These are phyloP conservation scores for Paramacrobiotus metropolitanus DNA, from an alignment of 1,140 invertebrate genomes.

Conservation along the genomic window DNA sequence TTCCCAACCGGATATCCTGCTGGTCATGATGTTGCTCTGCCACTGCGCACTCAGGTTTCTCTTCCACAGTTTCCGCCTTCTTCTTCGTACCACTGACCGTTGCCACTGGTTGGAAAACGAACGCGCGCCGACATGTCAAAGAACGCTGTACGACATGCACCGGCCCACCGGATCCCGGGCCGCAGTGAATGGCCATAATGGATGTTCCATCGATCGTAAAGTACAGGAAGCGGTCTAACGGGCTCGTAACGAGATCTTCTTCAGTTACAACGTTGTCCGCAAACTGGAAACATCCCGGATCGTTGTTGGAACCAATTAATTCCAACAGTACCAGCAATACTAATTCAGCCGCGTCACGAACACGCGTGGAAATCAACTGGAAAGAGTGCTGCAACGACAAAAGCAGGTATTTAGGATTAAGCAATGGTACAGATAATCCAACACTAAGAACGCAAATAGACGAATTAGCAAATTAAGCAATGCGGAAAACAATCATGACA, in stretches of 20 bases:
- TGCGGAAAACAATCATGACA: too few relatives aligned
- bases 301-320: background rate
- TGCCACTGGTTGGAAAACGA: background rate
- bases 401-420: too few relatives aligned
- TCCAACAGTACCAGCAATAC: background rate
- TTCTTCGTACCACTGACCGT: too few relatives aligned
- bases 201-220: background rate
- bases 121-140: background rate
- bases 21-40: background rate
- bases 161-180: background rate
- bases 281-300: background rate
- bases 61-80: too few relatives aligned
- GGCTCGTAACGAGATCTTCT: background rate
- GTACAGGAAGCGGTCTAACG: background rate
- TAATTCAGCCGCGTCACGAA: background rate
- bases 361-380: background rate
- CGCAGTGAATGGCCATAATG: background rate
- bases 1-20: background rate
- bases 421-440: too few relatives aligned
- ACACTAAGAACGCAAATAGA: too few relatives aligned
- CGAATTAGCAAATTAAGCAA: too few relatives aligned
- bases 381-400: constrained; percentile 6
- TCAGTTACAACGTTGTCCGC: background rate
- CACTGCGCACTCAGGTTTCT: too few relatives aligned
- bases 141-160: background rate